Conservation (phyloP, 2,113 vertebrate species). For the Entomyzon cyanotis region DNA sequence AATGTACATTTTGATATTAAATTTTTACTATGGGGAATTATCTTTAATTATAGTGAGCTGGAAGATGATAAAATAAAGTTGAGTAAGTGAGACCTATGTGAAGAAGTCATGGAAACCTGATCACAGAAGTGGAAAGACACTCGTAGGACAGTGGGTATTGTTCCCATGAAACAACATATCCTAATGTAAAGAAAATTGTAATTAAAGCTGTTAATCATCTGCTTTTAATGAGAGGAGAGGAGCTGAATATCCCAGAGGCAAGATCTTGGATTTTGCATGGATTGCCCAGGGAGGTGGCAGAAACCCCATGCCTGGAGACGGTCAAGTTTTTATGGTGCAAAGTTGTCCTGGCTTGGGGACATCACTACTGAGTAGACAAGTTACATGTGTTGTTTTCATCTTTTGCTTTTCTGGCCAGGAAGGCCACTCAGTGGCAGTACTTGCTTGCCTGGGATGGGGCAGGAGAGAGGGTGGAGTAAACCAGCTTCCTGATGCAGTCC, state of each 20-base stretch:
- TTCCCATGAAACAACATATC: constrained; percentile 25
- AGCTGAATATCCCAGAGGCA: neutral
- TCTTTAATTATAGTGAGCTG: constrained; percentile 63
- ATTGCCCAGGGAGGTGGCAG: neutral
- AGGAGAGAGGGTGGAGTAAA: neutral
- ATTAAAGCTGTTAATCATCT: constrained; percentile 65
- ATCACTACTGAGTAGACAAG: neutral
- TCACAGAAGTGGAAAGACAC: constrained; percentile 25
- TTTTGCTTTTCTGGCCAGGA: neutral
- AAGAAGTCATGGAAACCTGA: constrained; percentile 56
- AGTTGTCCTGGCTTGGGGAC: neutral
- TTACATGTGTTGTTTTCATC: neutral
- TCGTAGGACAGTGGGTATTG: constrained; percentile 43
- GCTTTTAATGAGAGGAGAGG: constrained; percentile 12
- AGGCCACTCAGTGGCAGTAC: fast-evolving
- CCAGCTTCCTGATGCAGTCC: neutral
- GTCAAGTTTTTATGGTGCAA: neutral
- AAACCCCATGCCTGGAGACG: neutral
- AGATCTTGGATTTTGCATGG: neutral
- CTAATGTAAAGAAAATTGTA: constrained; percentile 61
- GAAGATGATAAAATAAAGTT: constrained; percentile 50
- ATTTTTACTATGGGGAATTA: constrained; percentile 43
- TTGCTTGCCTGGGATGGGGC: neutral
- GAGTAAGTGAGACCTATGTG: constrained; percentile 47
- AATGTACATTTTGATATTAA: constrained; percentile 55